Evolutionary conservation across 2,888 invertebrate genomes (phyloP).

Genomic region (Ochlodes sylvanus): DNA sequence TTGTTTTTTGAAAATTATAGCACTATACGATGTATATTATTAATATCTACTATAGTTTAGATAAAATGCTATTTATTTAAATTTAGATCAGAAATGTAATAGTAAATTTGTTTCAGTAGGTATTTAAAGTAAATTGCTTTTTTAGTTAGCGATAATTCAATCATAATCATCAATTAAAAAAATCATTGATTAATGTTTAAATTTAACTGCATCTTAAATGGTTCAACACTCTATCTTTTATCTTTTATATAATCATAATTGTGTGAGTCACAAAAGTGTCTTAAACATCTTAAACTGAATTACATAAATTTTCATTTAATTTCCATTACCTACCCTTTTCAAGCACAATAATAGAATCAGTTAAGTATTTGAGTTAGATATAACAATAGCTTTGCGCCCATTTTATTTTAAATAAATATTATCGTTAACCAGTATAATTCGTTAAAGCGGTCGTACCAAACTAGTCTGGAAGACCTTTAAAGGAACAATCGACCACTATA

Average conservation of each 20-base stretch:
- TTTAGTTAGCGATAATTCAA: too few relatives aligned
- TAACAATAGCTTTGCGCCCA: slow-evolving; percentile 4
- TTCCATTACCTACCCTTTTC: slow-evolving; percentile 18
- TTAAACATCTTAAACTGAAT: too few relatives aligned
- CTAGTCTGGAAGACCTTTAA: slow-evolving; percentile 27
- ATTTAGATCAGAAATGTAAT: too few relatives aligned
- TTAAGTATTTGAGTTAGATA: neutral
- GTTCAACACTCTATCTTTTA: too few relatives aligned
- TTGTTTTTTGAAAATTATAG: slow-evolving; percentile 33
- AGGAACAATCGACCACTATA: slow-evolving; percentile 39
- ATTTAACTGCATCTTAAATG: too few relatives aligned
- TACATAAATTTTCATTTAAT: neutral
- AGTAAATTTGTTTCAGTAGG: too few relatives aligned
- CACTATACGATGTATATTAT: slow-evolving; percentile 14
- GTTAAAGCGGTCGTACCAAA: slow-evolving; percentile 25
- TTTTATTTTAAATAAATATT: slow-evolving; percentile 10
- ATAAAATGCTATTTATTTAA: too few relatives aligned
- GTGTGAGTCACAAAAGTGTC: too few relatives aligned
- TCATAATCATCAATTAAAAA: too few relatives aligned
- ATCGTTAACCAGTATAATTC: slow-evolving; percentile 10
- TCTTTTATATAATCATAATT: too few relatives aligned
- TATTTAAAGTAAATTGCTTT: too few relatives aligned
- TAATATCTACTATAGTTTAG: neutral
- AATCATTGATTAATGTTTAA: too few relatives aligned
- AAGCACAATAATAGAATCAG: slow-evolving; percentile 1